These are phyloP conservation scores for Ennomos erosarius DNA, from an alignment of 2,888 invertebrate species.

Conservation along the genomic window DNA sequence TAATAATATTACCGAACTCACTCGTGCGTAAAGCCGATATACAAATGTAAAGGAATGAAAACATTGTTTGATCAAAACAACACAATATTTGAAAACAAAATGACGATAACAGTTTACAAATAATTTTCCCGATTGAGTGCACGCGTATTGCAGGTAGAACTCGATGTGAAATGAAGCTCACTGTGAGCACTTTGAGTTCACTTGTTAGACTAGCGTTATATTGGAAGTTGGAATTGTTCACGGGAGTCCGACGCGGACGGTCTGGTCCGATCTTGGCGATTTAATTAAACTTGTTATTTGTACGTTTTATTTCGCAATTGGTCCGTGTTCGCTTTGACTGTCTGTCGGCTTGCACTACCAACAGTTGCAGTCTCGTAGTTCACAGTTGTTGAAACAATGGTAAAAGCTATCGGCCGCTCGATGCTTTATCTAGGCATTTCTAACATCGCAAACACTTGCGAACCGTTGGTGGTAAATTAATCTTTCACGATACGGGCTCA, in stretches of 20 bases:
- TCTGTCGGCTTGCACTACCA: conserved; percentile 61
- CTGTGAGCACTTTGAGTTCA: conserved; percentile 76
- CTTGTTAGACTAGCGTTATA: conserved; percentile 80
- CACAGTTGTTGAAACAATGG: conserved; percentile 16
- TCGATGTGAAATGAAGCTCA: conserved; percentile 72
- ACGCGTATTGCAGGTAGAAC: conserved; percentile 64
- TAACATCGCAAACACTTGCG: conserved; percentile 37
- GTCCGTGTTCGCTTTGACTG: conserved; percentile 75
- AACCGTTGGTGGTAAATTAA: conserved; percentile 46
- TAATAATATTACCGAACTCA: neutral
- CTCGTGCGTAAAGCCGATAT: neutral
- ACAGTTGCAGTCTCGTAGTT: conserved; percentile 13
- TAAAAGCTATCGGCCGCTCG: conserved; percentile 7
- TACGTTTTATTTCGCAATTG: conserved; percentile 82
- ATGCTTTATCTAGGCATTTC: conserved; percentile 16
- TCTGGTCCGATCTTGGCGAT: conserved; percentile 69
- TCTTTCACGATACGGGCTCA: conserved; percentile 53
- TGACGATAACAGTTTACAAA: conserved; percentile 52
- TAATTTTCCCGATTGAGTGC: conserved; percentile 62
- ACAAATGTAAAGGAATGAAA: conserved; percentile 28
- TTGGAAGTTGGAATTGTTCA: conserved; percentile 66
- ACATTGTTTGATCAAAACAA: conserved; percentile 32
- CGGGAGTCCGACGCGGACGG: conserved; percentile 49
- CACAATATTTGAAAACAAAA: conserved; percentile 43
- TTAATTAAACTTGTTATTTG: conserved; percentile 85